Evolutionary conservation across 2,797 vertebrate species (phyloP), one percentile per base, ranked within the genome.

Genomic region (Bucorvus abyssinicus): DNA sequence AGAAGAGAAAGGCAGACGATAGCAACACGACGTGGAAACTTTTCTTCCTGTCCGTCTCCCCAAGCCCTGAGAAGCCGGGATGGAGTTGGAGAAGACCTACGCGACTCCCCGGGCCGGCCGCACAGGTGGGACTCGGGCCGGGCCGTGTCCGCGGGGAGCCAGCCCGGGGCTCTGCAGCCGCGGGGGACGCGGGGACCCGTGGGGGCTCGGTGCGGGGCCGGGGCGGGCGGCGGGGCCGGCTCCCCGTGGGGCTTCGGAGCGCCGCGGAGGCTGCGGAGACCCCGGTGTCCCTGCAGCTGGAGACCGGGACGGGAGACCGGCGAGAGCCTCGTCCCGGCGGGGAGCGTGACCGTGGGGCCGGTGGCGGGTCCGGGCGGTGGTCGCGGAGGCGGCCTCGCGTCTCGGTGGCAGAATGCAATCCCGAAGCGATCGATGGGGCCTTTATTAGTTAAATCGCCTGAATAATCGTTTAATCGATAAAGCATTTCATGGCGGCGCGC

Each of bases 1-100:
- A 95, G 97, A 97, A 94, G 97, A 96, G 96, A 97, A 96, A 90
- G 86, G 42, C 82, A 82, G 45, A 30, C 27, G 8, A 9, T 16
- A 73, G 38, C 53, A 59, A 47, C 21, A 36, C 50, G 24, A 95
- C 94, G 94, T 82, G 93, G 93, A 97, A 98, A 97, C 95, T 98
- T 98, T 93, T 96, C 91, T 77, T 84, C 94, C 94, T 96, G 94
- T 97, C 97, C 97, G 95, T 97, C 94, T 94, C 89, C 93, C 80
- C 97, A 96, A 97, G 96, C 95, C 84, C 91, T 96, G 97, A 97
- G 96, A 94, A 95, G 94, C 84, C 96, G 98, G 96, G 97, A 99
- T 99, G 99, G 99, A 99, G 97, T 98, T 98, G 98, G 98, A 99
- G 94, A 98, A 98, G 98, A 98, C 97, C 98, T 98, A 98, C 97